Evolutionary conservation across 2,113 vertebrate species (phyloP).

Genomic region (Actinemys pallida): DNA sequence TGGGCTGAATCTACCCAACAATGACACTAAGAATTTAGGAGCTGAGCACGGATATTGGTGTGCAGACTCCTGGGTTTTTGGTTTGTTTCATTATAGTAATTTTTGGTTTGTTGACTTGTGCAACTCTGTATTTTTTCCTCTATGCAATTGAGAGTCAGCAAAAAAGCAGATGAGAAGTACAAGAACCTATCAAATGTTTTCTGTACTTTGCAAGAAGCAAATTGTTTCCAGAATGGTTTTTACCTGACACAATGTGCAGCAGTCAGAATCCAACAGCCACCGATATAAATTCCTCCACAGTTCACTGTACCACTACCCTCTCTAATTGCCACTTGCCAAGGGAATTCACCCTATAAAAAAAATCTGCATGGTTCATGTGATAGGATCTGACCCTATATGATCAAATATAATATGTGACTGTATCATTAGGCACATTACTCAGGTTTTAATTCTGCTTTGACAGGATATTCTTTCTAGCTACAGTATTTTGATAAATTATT

Average conservation of each 20-base stretch:
- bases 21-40: neutral
- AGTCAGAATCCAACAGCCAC: conserved; percentile 94
- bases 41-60: neutral
- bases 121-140: neutral
- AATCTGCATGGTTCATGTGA: neutral
- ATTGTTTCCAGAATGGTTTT: neutral
- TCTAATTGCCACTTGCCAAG: conserved; percentile 93
- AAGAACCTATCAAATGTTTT: neutral
- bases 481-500: neutral
- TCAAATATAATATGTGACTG: neutral
- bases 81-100: neutral
- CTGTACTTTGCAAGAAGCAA: neutral
- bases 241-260: conserved; percentile 97
- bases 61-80: neutral
- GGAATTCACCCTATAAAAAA: conserved; percentile 88
- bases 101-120: fast-evolving
- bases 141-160: neutral
- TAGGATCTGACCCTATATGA: neutral
- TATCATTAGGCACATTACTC: neutral
- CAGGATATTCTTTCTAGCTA: neutral
- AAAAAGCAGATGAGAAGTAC: neutral
- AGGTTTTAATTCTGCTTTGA: neutral
- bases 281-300: conserved; percentile 93
- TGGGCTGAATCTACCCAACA: neutral
- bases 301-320: conserved; percentile 69